Evolutionary conservation across 2,113 vertebrate species (phyloP), one percentile per base, ranked within the genome.

Genomic region (Procapra przewalskii): DNA sequence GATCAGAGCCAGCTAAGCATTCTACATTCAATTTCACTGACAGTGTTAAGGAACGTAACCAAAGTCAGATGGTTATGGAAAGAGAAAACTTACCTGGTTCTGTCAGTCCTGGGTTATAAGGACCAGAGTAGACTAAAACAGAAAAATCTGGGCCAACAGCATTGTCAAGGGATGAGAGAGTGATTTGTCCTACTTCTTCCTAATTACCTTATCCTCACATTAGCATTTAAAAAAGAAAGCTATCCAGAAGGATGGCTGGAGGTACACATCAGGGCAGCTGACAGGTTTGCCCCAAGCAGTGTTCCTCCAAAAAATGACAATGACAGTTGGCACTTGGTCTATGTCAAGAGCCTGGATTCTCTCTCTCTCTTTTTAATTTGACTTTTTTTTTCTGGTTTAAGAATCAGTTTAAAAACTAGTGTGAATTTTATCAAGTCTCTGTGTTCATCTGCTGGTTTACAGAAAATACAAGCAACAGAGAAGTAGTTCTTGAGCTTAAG

Each of bases 211-310:
- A 81, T 64, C 59, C 48, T 85, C 82, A 55, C 50, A 91, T 87
- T 40, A 93, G 36, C 59, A 62, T 90, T 97, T 95, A 16, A 21
- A 79, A 94, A 94, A 83, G 21, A 88, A 94, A 91, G n/a, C n/a
- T 55, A 31, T 40, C 33, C 23, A 80, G n/a, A 95, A 88, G 75
- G 55, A 36, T 21, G 27, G 62, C 71, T 45, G 23, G 80, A 77
- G 82, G 67, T 25, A 43, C 17, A 14, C 36, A 50, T 43, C 79
- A 96, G 15, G 64, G 48, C 17, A 55, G 19, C 19, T 48, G 57
- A 17, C 80, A 87, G 50, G 17, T 95, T 90, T 87, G 55, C 80
- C 84, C 90, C 79, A 87, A 95, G 45, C 43, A 71, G 27, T 82
- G 50, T 89, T 21, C 36, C 57, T 89, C 54, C 54, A 79, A 40